Evolutionary conservation across 1,140 invertebrate genomes (phyloP), one percentile per base, ranked within the genome.

Genomic region (Caligus rogercresseyi): DNA sequence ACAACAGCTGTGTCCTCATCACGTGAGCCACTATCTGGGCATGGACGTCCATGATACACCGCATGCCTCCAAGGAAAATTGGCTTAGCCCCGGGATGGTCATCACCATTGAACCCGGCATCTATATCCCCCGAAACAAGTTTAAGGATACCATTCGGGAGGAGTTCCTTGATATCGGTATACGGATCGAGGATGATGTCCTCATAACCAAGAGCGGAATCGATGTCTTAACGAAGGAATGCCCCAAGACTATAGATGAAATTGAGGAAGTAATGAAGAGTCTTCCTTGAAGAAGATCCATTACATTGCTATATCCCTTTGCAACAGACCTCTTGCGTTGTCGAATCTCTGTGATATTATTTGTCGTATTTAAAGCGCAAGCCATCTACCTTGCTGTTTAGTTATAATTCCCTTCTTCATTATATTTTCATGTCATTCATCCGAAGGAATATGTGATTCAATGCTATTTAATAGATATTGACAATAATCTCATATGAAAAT

Each of bases 1-100:
- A 4, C 85, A 83, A 68, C 73, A 79, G n/a, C 86, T 90, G 69
- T 98, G 93, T 74, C 92, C 92, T 0, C 93, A 98, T 77, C 89
- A 98, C 75, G 89, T 97, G 18, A 86, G 89, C 63, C 93, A 97
- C 78, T 96, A 95, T 76, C 76, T 97, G 15, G 95, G 94, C 15
- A 88, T 98, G 85, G 95, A 98, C 75, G 90, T 99, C 18, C 95
- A 99, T 73, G 95, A 99, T 74, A 87, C 89, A 16, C 79, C 83
- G 31, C 75, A 80, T 19, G 78, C 97, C 61, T 78, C 83, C 1
- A 77, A 89, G 64, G 79, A 76, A 68, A 78, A 83, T 23, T 75
- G 76, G 59, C 73, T 96, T 21, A 67, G 79, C 65, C 80, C 84
- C 19, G 88, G 87, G 66, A 95, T 95, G 84, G 77, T 94, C 13